Percentiles rank a stretch among this genome's conserved stretches.
phyloP scores from a whole-genome alignment of 2,888 invertebrate genomes.

The Platerodrilus igneus region DNA sequence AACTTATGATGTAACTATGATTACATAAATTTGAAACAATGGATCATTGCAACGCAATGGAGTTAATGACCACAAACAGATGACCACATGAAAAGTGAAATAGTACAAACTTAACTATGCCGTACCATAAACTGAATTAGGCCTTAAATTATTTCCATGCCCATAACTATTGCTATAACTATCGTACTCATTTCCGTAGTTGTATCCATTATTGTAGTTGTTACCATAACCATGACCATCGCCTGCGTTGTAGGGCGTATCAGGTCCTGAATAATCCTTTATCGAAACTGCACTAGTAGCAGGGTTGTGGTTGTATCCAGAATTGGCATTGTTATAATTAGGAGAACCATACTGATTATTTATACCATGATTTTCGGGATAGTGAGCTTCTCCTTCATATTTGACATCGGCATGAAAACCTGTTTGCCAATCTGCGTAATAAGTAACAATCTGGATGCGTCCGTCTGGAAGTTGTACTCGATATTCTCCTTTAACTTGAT shows the following conservation, averaged over 20 bases:
- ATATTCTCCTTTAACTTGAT: constrained; percentile 61
- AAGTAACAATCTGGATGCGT: constrained; percentile 63
- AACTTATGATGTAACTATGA: too few relatives aligned
- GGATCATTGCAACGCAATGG: too few relatives aligned
- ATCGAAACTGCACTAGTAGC: constrained; percentile 34
- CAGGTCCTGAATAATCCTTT: constrained; percentile 34
- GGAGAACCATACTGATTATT: constrained; percentile 28
- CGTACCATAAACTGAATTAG: constrained; percentile 31
- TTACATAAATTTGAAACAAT: too few relatives aligned
- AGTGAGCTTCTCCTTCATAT: constrained; percentile 65
- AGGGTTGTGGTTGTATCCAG: too few relatives aligned
- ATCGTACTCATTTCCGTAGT: constrained; percentile 16
- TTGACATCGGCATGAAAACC: constrained; percentile 74
- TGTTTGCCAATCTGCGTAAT: constrained; percentile 74
- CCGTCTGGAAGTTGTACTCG: constrained; percentile 59
- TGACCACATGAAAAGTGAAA: too few relatives aligned
- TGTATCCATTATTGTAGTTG: constrained; percentile 15
- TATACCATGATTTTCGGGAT: constrained; percentile 53
- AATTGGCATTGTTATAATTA: constrained; percentile 8
- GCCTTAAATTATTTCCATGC: constrained; percentile 23
- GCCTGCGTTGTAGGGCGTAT: constrained; percentile 25
- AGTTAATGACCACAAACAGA: too few relatives aligned
- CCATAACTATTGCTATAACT: constrained; percentile 25
- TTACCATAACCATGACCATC: constrained; percentile 15
- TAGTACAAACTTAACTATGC: constrained; percentile 27